These are phyloP conservation scores for Vanessa cardui DNA, from an alignment of 2,888 invertebrate species.

Conservation along the genomic window DNA sequence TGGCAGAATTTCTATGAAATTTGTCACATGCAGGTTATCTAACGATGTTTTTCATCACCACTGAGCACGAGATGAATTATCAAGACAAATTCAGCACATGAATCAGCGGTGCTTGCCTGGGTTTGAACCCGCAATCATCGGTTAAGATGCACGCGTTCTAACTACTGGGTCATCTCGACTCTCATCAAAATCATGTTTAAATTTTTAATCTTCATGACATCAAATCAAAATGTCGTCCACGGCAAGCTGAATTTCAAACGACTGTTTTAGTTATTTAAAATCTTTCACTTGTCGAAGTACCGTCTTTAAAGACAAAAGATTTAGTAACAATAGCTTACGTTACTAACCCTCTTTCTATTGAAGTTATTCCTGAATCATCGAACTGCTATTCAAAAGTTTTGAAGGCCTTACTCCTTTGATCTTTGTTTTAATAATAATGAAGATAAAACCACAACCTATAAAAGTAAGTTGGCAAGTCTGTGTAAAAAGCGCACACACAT, in stretches of 20 bases:
- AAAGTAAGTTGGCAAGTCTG: neutral
- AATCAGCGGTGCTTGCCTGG: too few relatives aligned
- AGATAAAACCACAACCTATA: constrained; percentile 25
- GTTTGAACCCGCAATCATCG: too few relatives aligned
- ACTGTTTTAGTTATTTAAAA: constrained; percentile 26
- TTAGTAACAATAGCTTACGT: constrained; percentile 32
- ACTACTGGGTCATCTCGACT: too few relatives aligned
- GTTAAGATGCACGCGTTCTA: too few relatives aligned
- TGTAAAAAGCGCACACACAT: neutral
- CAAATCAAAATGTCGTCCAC: too few relatives aligned
- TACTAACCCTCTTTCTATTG: constrained; percentile 33
- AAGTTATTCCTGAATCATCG: constrained; percentile 34
- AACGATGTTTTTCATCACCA: too few relatives aligned
- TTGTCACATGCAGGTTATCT: too few relatives aligned
- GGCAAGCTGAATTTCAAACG: neutral
- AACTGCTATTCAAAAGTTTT: constrained; percentile 40
- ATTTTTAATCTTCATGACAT: too few relatives aligned
- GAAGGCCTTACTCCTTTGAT: constrained; percentile 39
- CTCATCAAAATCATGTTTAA: too few relatives aligned
- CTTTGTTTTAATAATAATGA: constrained; percentile 36
- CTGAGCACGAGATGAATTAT: too few relatives aligned
- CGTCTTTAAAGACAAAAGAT: constrained; percentile 31
- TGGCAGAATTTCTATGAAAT: too few relatives aligned
- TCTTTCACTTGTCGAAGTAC: constrained; percentile 23
- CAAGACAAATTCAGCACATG: too few relatives aligned